Conservation (phyloP, 2,113 vertebrate genomes). For the Lonchura striata region DNA sequence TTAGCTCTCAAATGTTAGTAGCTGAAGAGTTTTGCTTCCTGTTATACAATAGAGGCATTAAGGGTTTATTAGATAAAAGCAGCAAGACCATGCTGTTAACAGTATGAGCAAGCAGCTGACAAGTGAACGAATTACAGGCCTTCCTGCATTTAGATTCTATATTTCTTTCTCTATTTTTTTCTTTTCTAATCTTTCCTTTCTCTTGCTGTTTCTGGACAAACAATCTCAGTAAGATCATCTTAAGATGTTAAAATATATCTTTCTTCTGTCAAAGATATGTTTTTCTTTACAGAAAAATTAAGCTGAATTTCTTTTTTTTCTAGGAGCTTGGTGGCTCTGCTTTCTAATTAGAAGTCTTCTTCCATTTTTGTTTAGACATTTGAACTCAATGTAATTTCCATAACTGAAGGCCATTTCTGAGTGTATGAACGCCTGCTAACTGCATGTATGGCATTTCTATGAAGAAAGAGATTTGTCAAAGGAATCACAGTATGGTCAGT, state of each 20-base stretch:
- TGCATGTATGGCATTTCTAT: background rate
- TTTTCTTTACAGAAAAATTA: background rate
- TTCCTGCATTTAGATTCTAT: background rate
- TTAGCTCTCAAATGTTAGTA: background rate
- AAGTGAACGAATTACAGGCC: background rate
- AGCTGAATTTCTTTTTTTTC: background rate
- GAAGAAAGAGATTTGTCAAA: background rate
- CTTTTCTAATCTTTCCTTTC: background rate
- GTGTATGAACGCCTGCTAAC: background rate
- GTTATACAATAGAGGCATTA: background rate
- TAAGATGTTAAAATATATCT: background rate
- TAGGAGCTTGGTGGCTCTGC: background rate
- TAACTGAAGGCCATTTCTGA: background rate
- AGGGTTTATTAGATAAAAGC: background rate
- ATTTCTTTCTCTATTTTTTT: background rate
- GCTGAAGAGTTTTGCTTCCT: background rate
- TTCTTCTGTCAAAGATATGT: background rate
- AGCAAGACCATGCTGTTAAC: background rate
- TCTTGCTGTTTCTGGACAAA: background rate
- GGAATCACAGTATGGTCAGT: background rate
- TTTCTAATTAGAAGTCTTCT: background rate
- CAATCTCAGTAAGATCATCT: background rate
- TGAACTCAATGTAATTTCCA: background rate
- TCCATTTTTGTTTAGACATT: background rate
- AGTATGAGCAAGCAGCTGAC: background rate